Evolutionary conservation across 2,797 vertebrate genomes (phyloP).

Genomic region (Sebastes kiyomatsui): DNA sequence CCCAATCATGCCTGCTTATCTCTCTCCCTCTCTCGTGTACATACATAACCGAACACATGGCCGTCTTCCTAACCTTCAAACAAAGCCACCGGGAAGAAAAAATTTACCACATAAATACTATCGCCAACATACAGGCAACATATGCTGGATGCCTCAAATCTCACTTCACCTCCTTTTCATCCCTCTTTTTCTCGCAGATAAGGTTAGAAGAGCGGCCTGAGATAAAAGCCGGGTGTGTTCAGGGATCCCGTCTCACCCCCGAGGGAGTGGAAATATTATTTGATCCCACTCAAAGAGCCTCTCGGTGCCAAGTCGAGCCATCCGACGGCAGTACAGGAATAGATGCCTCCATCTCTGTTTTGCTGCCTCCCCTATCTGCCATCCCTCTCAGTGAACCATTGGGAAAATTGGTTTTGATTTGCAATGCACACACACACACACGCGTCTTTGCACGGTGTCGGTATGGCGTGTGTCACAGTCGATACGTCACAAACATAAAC

Average conservation of each 20-base stretch:
- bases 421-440: neutral
- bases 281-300: slow-evolving; percentile 69
- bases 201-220: slow-evolving; percentile 41
- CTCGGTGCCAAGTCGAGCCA: slow-evolving; percentile 47
- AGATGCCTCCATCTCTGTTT: slow-evolving; percentile 38
- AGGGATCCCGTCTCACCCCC: slow-evolving; percentile 48
- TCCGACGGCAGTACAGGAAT: slow-evolving; percentile 57
- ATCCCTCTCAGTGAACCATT: neutral
- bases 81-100: slow-evolving; percentile 9
- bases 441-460: neutral
- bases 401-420: slow-evolving; percentile 37
- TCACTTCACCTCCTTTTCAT: slow-evolving; percentile 27
- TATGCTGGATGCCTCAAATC: slow-evolving; percentile 15
- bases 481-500: neutral
- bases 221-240: slow-evolving; percentile 63
- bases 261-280: slow-evolving; percentile 64
- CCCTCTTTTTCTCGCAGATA: slow-evolving; percentile 31
- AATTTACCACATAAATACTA: slow-evolving; percentile 33
- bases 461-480: neutral
- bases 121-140: slow-evolving; percentile 39
- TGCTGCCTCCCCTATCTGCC: slow-evolving; percentile 14
- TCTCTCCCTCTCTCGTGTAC: neutral
- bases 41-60: neutral
- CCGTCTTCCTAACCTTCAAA: slow-evolving; percentile 5
- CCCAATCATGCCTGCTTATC: slow-evolving; percentile 6